Evolutionary conservation across 2,797 vertebrate genomes (phyloP).

Genomic region (Vireo griseus): DNA sequence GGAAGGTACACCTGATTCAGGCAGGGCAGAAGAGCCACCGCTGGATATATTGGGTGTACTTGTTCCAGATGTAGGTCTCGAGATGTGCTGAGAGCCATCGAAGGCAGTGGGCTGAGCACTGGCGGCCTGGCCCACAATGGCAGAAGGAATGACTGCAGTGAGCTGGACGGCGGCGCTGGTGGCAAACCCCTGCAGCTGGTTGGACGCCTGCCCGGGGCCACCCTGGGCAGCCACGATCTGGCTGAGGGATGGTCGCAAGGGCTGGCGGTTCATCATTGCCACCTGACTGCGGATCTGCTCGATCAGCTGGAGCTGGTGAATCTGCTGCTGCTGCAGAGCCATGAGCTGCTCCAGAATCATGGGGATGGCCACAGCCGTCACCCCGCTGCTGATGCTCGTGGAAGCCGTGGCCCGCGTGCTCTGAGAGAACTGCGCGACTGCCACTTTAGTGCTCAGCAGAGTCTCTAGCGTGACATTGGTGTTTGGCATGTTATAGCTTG

Average conservation of each 20-base stretch:
- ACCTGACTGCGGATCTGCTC: constrained; percentile 98
- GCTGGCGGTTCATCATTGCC: constrained; percentile 91
- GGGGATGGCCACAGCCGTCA: constrained; percentile 90
- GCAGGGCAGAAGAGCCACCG: constrained; percentile 73
- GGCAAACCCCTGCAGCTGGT: constrained; percentile 87
- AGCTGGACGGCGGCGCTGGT: constrained; percentile 86
- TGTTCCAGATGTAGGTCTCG: constrained; percentile 81
- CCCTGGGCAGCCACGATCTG: constrained; percentile 75
- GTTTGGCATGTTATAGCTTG: constrained; percentile 90
- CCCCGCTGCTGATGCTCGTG: constrained; percentile 64
- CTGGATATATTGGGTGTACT: constrained; percentile 76
- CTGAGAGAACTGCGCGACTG: constrained; percentile 97
- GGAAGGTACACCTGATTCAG: constrained; percentile 74
- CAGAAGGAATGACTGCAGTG: constrained; percentile 80
- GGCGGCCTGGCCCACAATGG: constrained; percentile 76
- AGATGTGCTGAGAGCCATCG: constrained; percentile 80
- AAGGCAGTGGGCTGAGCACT: constrained; percentile 76
- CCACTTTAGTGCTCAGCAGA: constrained; percentile 96
- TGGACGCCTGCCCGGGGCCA: constrained; percentile 76
- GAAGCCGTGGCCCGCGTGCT: constrained; percentile 72
- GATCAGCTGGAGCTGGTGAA: constrained; percentile 97
- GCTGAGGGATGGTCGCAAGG: constrained; percentile 80
- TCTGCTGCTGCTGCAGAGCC: constrained; percentile 98
- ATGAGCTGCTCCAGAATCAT: constrained; percentile 97
- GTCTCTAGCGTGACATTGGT: constrained; percentile 98